Evolutionary conservation across 2,888 invertebrate species (phyloP), one percentile per base, ranked within the genome.

Genomic region (Alitta virens): DNA sequence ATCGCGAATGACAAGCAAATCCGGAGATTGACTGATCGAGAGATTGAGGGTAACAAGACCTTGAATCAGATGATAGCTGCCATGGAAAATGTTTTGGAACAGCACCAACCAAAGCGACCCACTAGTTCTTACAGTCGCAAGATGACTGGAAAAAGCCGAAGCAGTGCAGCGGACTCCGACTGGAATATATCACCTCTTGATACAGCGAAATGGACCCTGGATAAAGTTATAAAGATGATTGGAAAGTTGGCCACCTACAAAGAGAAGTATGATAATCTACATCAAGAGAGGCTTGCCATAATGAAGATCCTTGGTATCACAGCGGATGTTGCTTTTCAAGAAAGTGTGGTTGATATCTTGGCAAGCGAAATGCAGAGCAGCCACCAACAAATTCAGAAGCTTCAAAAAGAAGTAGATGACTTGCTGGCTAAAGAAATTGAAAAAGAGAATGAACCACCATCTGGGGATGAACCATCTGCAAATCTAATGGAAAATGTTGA

Each of bases 1-100:
- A 56, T 68, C 25, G 77, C 76, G 1, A 77, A 75, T 65, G 75
- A 76, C 56, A 72, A 69, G 42, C 70, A 71, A 2, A 51, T 74
- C 18, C 63, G 68, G 23, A 63, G 71, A 26, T 56, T 71, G 1
- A 58, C 51, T 2, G 62, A 62, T 46, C 5, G 58, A 16, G 53
- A 62, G 40, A 23, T 7, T 2, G 58, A 57, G 33, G 24, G 46
- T 14, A 43, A 42, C 21, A 54, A 54, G 53, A 33, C 38, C 12
- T 21, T 60, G 14, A 9, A 53, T 16, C 42, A 60, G 27, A 60
- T 60, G 60, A 60, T 26, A 24, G 26, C 25, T n/a, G 21, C 33
- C 24, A 60, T 60, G 53, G 54, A 53, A 16, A 27, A 52, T 12
- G 27, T 42, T 27, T 26, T 60, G 23, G 51, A 49, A 3, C 50